phyloP scores from a whole-genome alignment of 2,797 vertebrate genomes.

The Anguilla obscura region DNA sequence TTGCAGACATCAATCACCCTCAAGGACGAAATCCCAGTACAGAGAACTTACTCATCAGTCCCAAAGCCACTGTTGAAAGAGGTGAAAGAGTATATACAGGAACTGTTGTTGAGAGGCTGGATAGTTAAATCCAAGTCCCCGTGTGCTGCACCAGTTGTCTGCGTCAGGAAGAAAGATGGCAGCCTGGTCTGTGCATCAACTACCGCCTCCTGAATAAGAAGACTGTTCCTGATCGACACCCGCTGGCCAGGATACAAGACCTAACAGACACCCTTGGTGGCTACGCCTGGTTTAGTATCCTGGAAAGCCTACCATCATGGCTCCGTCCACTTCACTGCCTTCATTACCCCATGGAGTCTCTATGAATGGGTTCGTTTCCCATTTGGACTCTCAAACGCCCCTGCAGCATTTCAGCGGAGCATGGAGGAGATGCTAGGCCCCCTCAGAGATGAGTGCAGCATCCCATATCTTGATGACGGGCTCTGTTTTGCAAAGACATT shows the following conservation, averaged over 20 bases:
- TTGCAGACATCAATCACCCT: conserved; percentile 26
- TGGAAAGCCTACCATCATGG: conserved; percentile 36
- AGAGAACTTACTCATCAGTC: conserved; percentile 20
- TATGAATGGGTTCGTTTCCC: conserved; percentile 34
- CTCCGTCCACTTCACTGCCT: conserved; percentile 23
- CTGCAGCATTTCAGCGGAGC: conserved; percentile 39
- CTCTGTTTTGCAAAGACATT: conserved; percentile 31
- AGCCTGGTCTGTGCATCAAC: conserved; percentile 28
- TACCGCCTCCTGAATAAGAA: conserved; percentile 36
- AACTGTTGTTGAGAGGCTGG: conserved; percentile 10
- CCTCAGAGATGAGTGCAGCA: conserved; percentile 31
- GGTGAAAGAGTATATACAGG: conserved; percentile 28
- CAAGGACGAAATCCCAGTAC: conserved; percentile 30
- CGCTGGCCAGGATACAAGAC: conserved; percentile 41
- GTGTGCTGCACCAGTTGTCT: neutral
- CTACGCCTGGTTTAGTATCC: conserved; percentile 38
- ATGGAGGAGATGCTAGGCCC: conserved; percentile 28
- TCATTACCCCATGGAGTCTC: conserved; percentile 31
- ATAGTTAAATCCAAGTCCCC: conserved; percentile 12
- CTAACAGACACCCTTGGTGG: conserved; percentile 37
- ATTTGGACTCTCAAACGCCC: conserved; percentile 38
- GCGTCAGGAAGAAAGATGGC: neutral
- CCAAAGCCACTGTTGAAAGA: conserved; percentile 28
- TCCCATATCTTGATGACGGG: conserved; percentile 29
- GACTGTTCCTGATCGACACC: conserved; percentile 37